These are phyloP conservation scores for Cecropterus lyciades DNA, from an alignment of 1,140 invertebrate species.

Conservation along the genomic window DNA sequence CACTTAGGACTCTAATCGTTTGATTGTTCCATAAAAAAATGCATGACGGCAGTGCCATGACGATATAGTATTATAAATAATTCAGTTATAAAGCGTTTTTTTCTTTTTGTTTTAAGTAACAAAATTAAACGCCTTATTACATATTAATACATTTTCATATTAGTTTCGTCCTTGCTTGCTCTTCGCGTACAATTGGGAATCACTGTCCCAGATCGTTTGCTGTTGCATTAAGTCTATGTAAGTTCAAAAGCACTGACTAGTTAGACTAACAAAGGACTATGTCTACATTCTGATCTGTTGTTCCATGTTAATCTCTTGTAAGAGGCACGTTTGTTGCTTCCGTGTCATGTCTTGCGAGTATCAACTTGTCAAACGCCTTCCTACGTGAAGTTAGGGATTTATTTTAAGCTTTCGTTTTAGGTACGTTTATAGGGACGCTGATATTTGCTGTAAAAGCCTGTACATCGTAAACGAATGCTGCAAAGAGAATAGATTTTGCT, in stretches of 20 bases:
- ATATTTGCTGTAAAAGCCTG: not conserved
- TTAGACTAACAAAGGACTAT: slow-evolving; percentile 2
- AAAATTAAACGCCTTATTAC: no score
- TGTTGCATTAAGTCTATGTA: not conserved
- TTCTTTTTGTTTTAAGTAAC: no score
- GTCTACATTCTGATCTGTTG: slow-evolving; percentile 15
- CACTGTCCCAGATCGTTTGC: no score
- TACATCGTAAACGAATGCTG: no score
- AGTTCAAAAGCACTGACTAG: not conserved
- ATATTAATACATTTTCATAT: no score
- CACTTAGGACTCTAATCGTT: no score
- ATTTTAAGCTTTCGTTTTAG: slow-evolving; percentile 20
- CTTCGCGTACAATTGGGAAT: no score
- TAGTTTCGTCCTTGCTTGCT: no score
- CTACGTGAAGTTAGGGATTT: slow-evolving; percentile 13
- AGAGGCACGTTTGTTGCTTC: slow-evolving; percentile 15
- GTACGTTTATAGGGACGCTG: not conserved
- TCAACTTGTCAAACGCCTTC: slow-evolving; percentile 21
- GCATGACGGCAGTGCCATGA: no score
- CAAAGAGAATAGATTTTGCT: not conserved
- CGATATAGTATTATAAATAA: no score
- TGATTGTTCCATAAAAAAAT: no score
- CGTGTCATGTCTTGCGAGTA: slow-evolving; percentile 10
- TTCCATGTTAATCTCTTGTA: slow-evolving; percentile 19
- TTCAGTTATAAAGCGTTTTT: no score